phyloP scores from a whole-genome alignment of 2,113 vertebrate genomes.

The Aepyceros melampus region DNA sequence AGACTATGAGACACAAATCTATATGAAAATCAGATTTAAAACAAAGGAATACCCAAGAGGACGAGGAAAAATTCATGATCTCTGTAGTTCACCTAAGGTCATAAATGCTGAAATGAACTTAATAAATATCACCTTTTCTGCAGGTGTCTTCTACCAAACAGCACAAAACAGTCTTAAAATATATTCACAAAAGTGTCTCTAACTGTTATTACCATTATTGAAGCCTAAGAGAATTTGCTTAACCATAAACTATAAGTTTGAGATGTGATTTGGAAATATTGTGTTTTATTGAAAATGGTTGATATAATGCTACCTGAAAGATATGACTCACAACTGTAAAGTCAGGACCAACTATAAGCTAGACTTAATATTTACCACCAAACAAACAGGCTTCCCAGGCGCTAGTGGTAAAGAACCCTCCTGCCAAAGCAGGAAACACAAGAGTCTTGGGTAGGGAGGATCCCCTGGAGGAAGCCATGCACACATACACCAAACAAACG shows the following conservation, averaged over 20 bases:
- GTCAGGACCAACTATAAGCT: not conserved
- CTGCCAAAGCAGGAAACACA: not conserved
- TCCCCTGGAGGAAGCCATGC: not conserved
- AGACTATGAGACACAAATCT: slow-evolving; percentile 34
- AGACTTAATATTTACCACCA: not conserved
- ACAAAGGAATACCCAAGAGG: slow-evolving; percentile 35
- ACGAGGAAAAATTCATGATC: not conserved
- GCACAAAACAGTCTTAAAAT: not conserved
- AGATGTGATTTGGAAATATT: not conserved
- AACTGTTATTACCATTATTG: not conserved
- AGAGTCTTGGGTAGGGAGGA: not conserved
- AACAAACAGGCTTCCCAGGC: not conserved
- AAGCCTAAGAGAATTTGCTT: not conserved
- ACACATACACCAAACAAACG: not conserved
- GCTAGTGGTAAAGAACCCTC: not conserved
- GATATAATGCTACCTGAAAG: not conserved
- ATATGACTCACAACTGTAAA: not conserved
- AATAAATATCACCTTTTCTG: not conserved
- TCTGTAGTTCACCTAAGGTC: not conserved
- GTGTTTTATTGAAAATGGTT: not conserved
- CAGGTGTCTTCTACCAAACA: not conserved
- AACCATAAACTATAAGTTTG: not conserved
- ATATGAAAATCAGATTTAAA: slow-evolving; percentile 54
- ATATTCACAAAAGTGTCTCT: not conserved
- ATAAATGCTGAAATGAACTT: not conserved